Conservation (phyloP, 2,888 invertebrate species). For the Horisme vitalbata region DNA sequence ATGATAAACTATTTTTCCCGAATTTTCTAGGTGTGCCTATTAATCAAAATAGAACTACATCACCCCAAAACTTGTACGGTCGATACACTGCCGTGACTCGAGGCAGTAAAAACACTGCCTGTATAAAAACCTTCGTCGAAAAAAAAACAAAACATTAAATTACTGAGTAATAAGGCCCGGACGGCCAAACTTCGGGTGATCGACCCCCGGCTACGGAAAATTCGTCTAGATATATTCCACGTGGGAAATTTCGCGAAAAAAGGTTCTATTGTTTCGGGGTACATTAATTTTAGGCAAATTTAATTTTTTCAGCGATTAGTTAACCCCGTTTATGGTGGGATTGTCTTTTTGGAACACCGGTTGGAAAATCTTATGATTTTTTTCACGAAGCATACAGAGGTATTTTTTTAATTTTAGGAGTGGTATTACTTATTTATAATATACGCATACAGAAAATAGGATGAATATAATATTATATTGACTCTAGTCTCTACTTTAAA, state of each 20-base stretch:
- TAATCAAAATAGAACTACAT: slow-evolving; percentile 49
- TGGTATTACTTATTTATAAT: too few species aligned
- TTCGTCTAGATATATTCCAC: slow-evolving; percentile 68
- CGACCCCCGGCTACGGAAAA: slow-evolving; percentile 59
- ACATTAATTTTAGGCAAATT: slow-evolving; percentile 38
- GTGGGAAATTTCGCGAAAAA: slow-evolving; percentile 71
- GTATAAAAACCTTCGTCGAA: slow-evolving; percentile 62
- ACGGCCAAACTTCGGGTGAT: slow-evolving; percentile 66
- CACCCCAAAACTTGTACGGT: slow-evolving; percentile 47
- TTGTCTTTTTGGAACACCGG: background rate
- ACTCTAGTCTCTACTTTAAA: too few species aligned
- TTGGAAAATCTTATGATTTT: background rate
- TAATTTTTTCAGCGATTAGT: slow-evolving; percentile 26
- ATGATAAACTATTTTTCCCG: background rate
- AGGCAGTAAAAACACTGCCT: slow-evolving; percentile 67
- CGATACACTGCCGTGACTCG: slow-evolving; percentile 76
- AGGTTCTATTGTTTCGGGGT: slow-evolving; percentile 41
- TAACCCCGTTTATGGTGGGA: slow-evolving; percentile 21
- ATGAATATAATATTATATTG: too few species aligned
- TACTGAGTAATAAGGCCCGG: slow-evolving; percentile 72
- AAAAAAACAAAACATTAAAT: slow-evolving; percentile 76
- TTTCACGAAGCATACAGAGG: slow-evolving; percentile 1
- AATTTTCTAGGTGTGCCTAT: slow-evolving; percentile 36
- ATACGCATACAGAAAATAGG: too few species aligned
- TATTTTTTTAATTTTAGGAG: too few species aligned